Evolutionary conservation across 1,140 invertebrate genomes (phyloP).

Genomic region (Bombyx mandarina): DNA sequence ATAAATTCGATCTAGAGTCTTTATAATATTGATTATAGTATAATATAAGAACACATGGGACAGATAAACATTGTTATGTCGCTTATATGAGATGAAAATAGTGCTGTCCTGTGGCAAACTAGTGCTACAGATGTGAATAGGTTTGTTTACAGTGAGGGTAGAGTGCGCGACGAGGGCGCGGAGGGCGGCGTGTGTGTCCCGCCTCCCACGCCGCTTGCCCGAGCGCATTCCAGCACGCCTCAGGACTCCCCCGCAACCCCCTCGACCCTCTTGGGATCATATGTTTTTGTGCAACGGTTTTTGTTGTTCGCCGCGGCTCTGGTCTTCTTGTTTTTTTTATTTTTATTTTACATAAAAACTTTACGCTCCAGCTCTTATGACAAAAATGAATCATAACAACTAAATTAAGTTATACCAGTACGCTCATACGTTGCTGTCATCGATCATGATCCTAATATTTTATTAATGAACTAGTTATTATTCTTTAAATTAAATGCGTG

Average conservation of each 20-base stretch:
- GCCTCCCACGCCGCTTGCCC: slow-evolving; percentile 66
- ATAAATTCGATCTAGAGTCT: no score
- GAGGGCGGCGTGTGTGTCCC: slow-evolving; percentile 46
- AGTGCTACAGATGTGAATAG: slow-evolving; percentile 35
- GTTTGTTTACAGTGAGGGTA: slow-evolving; percentile 63
- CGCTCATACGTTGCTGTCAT: no score
- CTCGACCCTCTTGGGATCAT: slow-evolving; percentile 63
- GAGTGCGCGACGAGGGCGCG: slow-evolving; percentile 28
- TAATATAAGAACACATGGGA: no score
- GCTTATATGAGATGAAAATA: no score
- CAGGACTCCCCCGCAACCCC: slow-evolving; percentile 35
- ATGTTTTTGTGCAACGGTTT: slow-evolving; percentile 71
- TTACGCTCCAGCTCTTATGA: slow-evolving; percentile 63
- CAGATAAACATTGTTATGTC: no score
- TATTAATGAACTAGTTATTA: no score
- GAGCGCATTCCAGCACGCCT: slow-evolving; percentile 67
- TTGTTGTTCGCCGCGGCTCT: slow-evolving; percentile 64
- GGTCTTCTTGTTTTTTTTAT: slow-evolving; percentile 41
- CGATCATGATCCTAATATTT: no score
- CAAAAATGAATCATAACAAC: no score
- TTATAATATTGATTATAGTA: no score
- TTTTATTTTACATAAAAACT: slow-evolving; percentile 27
- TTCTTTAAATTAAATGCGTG: no score
- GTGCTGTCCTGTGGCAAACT: no score
- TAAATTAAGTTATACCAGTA: no score